Percentiles rank a stretch among this genome's conserved stretches.
Evolutionary conservation across 1,140 invertebrate species (phyloP).

Genomic region (Drosophila nebulosa): DNA sequence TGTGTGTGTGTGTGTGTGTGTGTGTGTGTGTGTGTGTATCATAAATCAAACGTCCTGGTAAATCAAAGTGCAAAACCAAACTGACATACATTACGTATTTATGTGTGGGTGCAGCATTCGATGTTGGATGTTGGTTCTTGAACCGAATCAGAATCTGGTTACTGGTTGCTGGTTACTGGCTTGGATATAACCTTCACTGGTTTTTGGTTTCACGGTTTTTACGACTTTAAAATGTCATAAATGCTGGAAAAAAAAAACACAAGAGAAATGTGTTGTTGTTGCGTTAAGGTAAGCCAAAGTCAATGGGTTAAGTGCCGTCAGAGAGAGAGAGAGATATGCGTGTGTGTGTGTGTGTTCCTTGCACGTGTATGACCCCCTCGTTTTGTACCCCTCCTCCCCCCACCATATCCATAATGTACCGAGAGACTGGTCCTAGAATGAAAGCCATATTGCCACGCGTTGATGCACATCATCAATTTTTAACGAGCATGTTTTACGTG

Average conservation of each 20-base stretch:
- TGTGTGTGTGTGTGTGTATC: constrained; percentile 1
- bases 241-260: constrained; percentile 39
- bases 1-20: neutral
- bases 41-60: constrained; percentile 75
- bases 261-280: constrained; percentile 40
- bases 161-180: neutral
- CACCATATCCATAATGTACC: neutral
- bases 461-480: constrained; percentile 78
- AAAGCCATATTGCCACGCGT: constrained; percentile 51
- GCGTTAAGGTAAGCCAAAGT: constrained; percentile 31
- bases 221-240: constrained; percentile 71
- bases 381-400: neutral
- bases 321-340: no score
- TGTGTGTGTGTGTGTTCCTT: neutral
- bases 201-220: constrained; percentile 44
- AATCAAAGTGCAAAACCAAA: constrained; percentile 75
- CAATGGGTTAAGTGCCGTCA: constrained; percentile 55
- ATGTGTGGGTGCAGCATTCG: constrained; percentile 48
- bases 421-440: constrained; percentile 37
- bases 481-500: constrained; percentile 71
- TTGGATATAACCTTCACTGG: neutral
- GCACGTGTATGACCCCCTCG: neutral
- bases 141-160: constrained; percentile 3
- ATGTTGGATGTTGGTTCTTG: neutral
- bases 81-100: constrained; percentile 75